phyloP scores from a whole-genome alignment of 2,888 invertebrate species.

The Cantharis rustica region DNA sequence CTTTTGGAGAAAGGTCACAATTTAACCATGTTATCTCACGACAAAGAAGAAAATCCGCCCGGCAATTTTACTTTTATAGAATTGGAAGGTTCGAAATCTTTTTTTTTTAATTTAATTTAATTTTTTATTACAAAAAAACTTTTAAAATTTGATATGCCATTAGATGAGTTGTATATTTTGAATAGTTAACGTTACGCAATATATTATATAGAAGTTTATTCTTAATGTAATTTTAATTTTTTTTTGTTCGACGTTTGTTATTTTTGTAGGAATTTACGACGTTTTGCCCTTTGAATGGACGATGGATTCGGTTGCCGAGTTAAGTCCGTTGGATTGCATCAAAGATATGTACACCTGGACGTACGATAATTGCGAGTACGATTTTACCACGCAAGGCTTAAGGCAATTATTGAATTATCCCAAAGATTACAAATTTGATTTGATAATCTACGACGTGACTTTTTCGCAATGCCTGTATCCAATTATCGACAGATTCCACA shows the following conservation, averaged over 20 bases:
- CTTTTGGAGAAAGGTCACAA: neutral
- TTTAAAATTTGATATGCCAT: too few species aligned
- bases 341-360: neutral
- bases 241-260: too few species aligned
- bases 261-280: neutral
- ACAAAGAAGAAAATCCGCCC: neutral
- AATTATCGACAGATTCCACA: conserved; percentile 33
- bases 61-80: neutral
- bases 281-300: neutral
- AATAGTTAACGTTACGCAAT: too few species aligned
- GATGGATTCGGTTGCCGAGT: neutral
- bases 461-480: conserved; percentile 35
- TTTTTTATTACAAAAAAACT: too few species aligned
- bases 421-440: conserved; percentile 31
- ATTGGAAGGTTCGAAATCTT: neutral
- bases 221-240: too few species aligned
- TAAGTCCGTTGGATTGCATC: neutral
- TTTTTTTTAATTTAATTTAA: too few species aligned
- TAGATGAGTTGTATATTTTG: too few species aligned
- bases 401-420: conserved; percentile 32
- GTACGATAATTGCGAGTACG: conserved; percentile 16
- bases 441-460: conserved; percentile 35
- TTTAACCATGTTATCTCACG: neutral
- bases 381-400: conserved; percentile 22
- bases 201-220: too few species aligned